A percentile compares a stretch with the other conserved stretches of the same genome.
Evolutionary conservation across 2,888 invertebrate genomes (phyloP).

Genomic region (Zaprionus obscuricornis): DNA sequence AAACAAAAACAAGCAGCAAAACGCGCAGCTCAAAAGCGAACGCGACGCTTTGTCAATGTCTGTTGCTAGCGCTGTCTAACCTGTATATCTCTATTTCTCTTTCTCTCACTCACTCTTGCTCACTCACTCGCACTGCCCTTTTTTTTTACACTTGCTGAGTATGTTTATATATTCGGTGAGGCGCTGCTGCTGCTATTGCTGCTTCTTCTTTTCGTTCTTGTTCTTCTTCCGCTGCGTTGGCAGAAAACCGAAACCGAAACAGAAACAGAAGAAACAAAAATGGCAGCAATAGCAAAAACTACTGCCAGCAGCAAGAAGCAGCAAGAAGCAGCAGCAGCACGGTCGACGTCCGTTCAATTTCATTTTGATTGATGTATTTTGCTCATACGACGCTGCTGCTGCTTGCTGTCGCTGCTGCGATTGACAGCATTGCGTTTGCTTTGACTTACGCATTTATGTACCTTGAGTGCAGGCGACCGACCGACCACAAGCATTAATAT

Average conservation of each 20-base stretch:
- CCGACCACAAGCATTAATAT: conserved; percentile 24
- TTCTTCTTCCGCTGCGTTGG: conserved; percentile 49
- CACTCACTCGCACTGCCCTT: background rate
- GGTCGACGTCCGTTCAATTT: conserved; percentile 53
- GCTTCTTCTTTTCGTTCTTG: conserved; percentile 9
- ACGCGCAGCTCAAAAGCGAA: background rate
- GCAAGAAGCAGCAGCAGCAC: conserved; percentile 9
- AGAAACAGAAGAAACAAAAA: background rate
- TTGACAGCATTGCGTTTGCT: conserved; percentile 56
- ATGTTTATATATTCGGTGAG: conserved; percentile 32
- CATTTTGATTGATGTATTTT: conserved; percentile 65
- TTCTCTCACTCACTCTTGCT: conserved; percentile 1
- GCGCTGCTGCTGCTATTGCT: too few species aligned
- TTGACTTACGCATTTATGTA: conserved; percentile 48
- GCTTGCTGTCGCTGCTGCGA: conserved; percentile 28
- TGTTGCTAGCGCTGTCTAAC: too few species aligned
- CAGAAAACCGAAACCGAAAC: conserved; percentile 38
- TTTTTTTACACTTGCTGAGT: conserved; percentile 30
- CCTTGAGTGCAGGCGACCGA: conserved; percentile 31
- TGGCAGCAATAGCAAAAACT: conserved; percentile 17
- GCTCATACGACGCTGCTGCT: conserved; percentile 18
- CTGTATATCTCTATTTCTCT: conserved; percentile 17
- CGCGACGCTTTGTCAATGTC: too few species aligned
- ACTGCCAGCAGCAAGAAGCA: conserved; percentile 12
- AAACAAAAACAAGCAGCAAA: conserved; percentile 1